Base-by-base conservation (phyloP, 2,113 vertebrate species). In the Podarcis cretensis region DNA sequence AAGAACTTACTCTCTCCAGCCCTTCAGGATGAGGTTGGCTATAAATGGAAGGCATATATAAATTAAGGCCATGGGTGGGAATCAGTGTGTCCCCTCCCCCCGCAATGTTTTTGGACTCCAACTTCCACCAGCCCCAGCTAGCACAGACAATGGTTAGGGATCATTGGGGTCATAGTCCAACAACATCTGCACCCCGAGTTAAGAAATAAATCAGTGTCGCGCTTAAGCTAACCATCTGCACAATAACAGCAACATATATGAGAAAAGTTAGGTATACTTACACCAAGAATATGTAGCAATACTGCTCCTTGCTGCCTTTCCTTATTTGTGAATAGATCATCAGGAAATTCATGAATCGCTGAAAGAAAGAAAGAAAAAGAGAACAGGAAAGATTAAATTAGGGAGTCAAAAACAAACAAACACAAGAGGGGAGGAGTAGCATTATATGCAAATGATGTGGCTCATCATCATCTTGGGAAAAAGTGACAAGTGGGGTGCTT, bases 261-360 rank as follows among this genome's bases (percentile, higher is more conserved):
- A 91, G 73, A 84, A 1, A 0, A 91, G 86, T 30, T 37, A 23
- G 83, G 0, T 14, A 6, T 9, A 91, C 98, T 98, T 97, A 99
- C 99, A 86, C 98, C 98, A 78, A 95, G 73, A 35, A 99, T 98
- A 90, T 99, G 99, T 95, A 99, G 97, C 89, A 98, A 91, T 91
- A 99, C 16, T 35, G 97, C 98, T 84, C 99, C 99, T 16, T 96
- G 97, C 94, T 97, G 98, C 2, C 99, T 95, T 88, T 99, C 98
- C 3, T 95, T 87, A 79, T 97, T 98, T 96, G 97, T 97, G 96
- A 99, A 99, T 92, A 98, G 1, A 96, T 99, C 99, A 6, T 97
- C 87, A 16, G 99, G 99, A 96, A 99, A 99, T 96, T 99, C 99
- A 23, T 97, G 97, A 96, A 99, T 97, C 0, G 98, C 99, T 99